Conservation (phyloP, 1,140 invertebrate species). For the Halictus rubicundus region DNA sequence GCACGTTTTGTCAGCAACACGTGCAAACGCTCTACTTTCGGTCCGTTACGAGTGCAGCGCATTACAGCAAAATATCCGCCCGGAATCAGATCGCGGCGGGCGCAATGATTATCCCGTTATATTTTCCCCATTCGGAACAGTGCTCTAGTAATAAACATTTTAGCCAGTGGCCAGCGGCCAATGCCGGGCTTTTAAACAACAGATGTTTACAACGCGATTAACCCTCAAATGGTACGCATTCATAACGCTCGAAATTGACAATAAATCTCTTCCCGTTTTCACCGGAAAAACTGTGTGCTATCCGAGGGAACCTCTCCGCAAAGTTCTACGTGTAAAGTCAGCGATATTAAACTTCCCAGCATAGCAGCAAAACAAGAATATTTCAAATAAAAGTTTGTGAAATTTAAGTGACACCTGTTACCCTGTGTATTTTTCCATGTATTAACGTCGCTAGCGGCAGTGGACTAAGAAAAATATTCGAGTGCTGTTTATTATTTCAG, state of each 20-base stretch:
- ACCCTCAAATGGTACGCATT: neutral
- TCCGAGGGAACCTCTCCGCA: too few species aligned
- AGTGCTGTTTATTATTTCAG: slow-evolving; percentile 22
- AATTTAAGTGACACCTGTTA: slow-evolving; percentile 1
- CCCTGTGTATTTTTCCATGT: slow-evolving; percentile 26
- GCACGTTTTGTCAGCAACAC: slow-evolving; percentile 23
- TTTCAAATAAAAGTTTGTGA: neutral
- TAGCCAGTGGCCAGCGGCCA: neutral
- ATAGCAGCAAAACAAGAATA: neutral
- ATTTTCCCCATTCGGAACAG: neutral
- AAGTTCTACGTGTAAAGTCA: too few species aligned
- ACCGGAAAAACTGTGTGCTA: too few species aligned
- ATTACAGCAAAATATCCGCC: slow-evolving; percentile 5
- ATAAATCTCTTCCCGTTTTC: too few species aligned
- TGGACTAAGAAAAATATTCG: too few species aligned
- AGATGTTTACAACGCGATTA: neutral
- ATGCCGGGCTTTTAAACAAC: neutral
- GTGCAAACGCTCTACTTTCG: slow-evolving; percentile 22
- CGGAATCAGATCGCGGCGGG: neutral
- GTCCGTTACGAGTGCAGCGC: neutral
- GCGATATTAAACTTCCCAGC: too few species aligned
- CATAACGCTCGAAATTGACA: too few species aligned
- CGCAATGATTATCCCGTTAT: slow-evolving; percentile 6
- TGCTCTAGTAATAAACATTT: neutral
- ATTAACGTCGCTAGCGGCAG: slow-evolving; percentile 15